Base-by-base conservation (phyloP, 1,140 invertebrate species). In the Druon quercuslanigerum region DNA sequence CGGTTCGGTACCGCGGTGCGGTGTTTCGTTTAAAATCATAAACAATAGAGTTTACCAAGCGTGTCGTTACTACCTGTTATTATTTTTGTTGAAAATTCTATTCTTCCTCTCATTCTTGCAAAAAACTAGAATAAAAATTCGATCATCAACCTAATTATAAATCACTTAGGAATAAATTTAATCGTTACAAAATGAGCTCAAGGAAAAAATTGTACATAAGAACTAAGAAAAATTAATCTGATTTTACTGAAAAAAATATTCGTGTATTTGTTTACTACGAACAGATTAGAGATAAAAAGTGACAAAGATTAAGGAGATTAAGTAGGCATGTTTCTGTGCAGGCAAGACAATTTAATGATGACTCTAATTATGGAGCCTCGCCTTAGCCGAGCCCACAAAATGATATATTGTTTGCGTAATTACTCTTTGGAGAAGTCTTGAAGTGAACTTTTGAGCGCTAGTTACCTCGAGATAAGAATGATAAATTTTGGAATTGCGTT, bases 311-410 rank as follows among this genome's bases (percentile, higher is more conserved):
- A n/a, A 25, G 50, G 9, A 46, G 40, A 46, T 46, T 11, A 46
- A 46, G 40, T 2, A 40, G 40, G 51, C 17, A 50, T 16, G 2
- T 60, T 60, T 74, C 70, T 60, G 20, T 52, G 56, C 50, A 73
- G 51, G 60, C 14, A 66, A 66, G 13, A 66, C 33, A 33, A 14
- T 66, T 66, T 66, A 66, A 66, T 46, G 60, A 66, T 46, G 60
- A 66, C 60, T 40, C 60, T 40, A 66, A 66, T 66, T 66, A 40
- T 40, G 60, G 16, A 66, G 83, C 79, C 79, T 81, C 81, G 73
- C 81, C 79, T 81, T 78, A 66, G 77, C 74, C 78, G 73, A 79
- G 78, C 79, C 79, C 78, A 76, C 76, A 79, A 78, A 79, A 79
- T 82, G 74, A 74, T 78, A 82, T 71, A 78, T 76, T 76, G 76